Evolutionary conservation across 2,888 invertebrate genomes (phyloP).

Genomic region (Beris morrisii): DNA sequence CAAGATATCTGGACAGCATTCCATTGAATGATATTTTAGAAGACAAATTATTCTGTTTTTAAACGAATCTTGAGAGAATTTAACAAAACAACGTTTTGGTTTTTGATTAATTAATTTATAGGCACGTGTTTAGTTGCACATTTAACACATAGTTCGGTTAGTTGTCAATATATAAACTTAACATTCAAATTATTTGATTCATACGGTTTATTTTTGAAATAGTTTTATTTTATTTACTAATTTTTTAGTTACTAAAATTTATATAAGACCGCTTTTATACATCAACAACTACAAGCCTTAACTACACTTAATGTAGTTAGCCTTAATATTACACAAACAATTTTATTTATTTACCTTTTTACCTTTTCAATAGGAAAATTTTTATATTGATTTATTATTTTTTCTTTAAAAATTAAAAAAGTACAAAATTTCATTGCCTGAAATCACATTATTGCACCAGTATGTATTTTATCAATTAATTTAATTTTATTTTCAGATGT

Average conservation of each 20-base stretch:
- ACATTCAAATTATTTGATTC: too few relatives aligned
- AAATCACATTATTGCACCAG: slow-evolving; percentile 33
- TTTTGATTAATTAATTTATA: slow-evolving; percentile 1
- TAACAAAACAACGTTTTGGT: too few relatives aligned
- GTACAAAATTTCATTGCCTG: slow-evolving; percentile 31
- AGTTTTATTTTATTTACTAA: too few relatives aligned
- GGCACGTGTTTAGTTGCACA: slow-evolving; percentile 31
- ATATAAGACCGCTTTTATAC: too few relatives aligned
- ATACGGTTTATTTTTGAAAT: too few relatives aligned
- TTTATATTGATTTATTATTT: slow-evolving; percentile 22
- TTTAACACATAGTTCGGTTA: slow-evolving; percentile 26
- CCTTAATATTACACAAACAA: slow-evolving; percentile 8
- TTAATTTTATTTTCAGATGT: too few relatives aligned
- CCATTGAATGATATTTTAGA: too few relatives aligned
- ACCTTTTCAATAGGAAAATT: slow-evolving; percentile 20
- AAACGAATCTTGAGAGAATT: too few relatives aligned
- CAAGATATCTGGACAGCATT: too few relatives aligned
- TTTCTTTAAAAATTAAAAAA: slow-evolving; percentile 21
- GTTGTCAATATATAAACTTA: too few relatives aligned
- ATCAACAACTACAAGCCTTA: slow-evolving; percentile 21
- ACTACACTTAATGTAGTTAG: background rate
- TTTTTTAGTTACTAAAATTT: too few relatives aligned
- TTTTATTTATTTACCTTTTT: background rate
- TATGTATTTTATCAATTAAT: slow-evolving; percentile 22
- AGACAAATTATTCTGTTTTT: too few relatives aligned